These are phyloP conservation scores for Ptilorrhoa leucosticta DNA, from an alignment of 2,113 vertebrate species.

Conservation along the genomic window DNA sequence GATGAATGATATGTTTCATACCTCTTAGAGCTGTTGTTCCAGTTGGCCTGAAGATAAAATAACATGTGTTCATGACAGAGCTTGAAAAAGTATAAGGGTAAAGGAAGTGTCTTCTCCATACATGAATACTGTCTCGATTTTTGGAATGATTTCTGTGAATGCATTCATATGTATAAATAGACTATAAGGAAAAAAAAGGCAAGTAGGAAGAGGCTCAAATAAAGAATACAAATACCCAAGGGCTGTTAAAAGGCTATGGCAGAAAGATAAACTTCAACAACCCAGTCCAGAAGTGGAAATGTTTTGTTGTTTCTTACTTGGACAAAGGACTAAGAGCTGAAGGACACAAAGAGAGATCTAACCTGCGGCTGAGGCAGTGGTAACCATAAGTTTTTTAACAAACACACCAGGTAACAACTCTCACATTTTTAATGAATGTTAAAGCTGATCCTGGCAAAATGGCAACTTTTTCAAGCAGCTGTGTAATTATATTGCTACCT, in stretches of 20 bases:
- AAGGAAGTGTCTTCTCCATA: background rate
- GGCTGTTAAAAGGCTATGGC: background rate
- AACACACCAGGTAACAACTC: background rate
- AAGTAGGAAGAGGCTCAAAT: background rate
- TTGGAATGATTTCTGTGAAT: background rate
- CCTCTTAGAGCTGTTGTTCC: background rate
- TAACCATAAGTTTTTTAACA: background rate
- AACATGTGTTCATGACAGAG: background rate
- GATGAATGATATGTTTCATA: background rate
- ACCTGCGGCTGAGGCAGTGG: background rate
- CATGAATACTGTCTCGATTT: background rate
- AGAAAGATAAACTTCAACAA: background rate
- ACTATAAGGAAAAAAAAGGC: background rate
- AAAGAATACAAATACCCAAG: background rate
- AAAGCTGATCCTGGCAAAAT: background rate
- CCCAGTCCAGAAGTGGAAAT: background rate
- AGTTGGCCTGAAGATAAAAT: background rate
- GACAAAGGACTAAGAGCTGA: background rate
- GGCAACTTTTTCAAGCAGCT: background rate
- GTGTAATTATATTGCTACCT: background rate
- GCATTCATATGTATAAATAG: background rate
- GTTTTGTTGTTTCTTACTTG: background rate
- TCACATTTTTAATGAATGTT: background rate
- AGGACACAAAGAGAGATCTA: background rate
- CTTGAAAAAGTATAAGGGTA: background rate